These are phyloP conservation scores for Ariolimax columbianus DNA, from an alignment of 2,888 invertebrate species.

Conservation along the genomic window DNA sequence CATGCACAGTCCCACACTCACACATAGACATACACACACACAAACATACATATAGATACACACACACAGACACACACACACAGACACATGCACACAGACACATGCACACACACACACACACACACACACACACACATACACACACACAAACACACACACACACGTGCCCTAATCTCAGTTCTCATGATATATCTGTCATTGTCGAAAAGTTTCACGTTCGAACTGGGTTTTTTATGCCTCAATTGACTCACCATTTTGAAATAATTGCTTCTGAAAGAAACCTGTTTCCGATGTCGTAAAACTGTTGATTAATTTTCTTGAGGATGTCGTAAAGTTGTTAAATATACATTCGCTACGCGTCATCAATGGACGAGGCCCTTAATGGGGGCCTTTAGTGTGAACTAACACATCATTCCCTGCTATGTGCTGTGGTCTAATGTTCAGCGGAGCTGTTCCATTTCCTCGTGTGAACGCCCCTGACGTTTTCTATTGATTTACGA, in stretches of 20 bases:
- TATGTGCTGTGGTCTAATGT: neutral
- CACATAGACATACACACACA: too few relatives aligned
- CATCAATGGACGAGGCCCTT: neutral
- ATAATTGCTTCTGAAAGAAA: neutral
- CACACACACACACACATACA: too few relatives aligned
- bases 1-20: too few relatives aligned
- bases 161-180: too few relatives aligned
- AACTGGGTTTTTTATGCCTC: neutral
- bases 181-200: neutral
- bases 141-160: too few relatives aligned
- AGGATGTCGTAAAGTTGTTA: conserved; percentile 31
- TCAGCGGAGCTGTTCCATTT: conserved; percentile 27
- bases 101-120: too few relatives aligned
- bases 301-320: neutral
- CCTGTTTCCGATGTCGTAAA: conserved; percentile 7
- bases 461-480: neutral
- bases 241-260: neutral
- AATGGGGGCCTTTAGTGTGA: neutral
- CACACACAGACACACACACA: too few relatives aligned
- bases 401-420: neutral
- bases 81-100: too few relatives aligned
- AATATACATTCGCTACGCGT: neutral
- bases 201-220: too few relatives aligned
- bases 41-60: too few relatives aligned
- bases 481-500: conserved; percentile 15